Conservation (phyloP, 2,113 vertebrate species). For the Pseudopodoces humilis region DNA sequence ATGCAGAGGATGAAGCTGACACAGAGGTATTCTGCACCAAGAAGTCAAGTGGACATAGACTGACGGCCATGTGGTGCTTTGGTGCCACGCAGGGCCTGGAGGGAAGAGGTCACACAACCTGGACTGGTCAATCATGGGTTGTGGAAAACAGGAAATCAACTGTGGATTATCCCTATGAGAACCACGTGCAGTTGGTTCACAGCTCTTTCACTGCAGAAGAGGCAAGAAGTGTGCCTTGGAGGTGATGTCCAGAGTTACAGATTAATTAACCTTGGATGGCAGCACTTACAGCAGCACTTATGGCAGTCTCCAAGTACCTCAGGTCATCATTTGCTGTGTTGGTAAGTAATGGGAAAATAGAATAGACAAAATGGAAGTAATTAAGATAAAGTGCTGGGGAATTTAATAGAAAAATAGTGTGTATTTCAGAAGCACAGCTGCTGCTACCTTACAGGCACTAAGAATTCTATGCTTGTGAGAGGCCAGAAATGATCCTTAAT, state of each 20-base stretch:
- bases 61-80: accelerated
- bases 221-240: not conserved
- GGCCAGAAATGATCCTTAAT: not conserved
- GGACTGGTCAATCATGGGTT: accelerated
- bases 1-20: not conserved
- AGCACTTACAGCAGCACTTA: not conserved
- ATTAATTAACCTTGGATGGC: not conserved
- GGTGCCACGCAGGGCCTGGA: accelerated
- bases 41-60: not conserved
- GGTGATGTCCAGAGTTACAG: not conserved
- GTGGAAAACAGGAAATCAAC: not conserved
- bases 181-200: accelerated
- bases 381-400: not conserved
- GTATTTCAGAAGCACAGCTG: not conserved
- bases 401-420: not conserved
- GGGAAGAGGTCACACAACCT: not conserved
- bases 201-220: not conserved
- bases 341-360: not conserved
- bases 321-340: not conserved
- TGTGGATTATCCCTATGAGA: not conserved
- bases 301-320: not conserved
- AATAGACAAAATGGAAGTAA: not conserved
- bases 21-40: not conserved
- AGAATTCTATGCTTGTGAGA: not conserved
- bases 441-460: not conserved